Conservation (phyloP, 2,888 invertebrate species). For the Dryomyza anilis region DNA sequence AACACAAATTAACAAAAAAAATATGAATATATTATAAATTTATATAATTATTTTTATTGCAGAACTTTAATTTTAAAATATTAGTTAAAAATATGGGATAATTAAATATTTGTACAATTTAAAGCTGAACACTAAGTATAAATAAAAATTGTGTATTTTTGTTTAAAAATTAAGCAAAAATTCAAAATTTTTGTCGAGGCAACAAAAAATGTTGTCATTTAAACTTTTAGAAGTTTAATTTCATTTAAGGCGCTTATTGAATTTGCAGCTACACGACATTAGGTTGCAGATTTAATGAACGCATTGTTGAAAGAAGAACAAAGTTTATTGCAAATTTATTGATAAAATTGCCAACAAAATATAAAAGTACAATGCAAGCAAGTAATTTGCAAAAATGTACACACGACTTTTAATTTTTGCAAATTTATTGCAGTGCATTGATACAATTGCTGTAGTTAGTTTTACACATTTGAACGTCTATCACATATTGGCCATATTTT, state of each 20-base stretch:
- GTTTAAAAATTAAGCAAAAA: constrained; percentile 2
- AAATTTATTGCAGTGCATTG: background rate
- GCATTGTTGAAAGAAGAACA: background rate
- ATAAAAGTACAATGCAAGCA: background rate
- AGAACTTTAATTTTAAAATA: background rate
- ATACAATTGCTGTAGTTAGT: background rate
- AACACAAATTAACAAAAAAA: background rate
- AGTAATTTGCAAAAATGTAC: background rate
- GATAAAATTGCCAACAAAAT: background rate
- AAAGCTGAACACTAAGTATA: no score
- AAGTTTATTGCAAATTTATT: background rate
- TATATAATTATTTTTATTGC: background rate
- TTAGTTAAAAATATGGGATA: background rate
- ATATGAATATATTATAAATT: background rate
- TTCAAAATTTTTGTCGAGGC: background rate
- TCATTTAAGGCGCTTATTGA: background rate
- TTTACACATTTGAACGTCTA: background rate
- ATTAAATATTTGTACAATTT: background rate
- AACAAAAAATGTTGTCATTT: background rate
- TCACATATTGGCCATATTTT: background rate
- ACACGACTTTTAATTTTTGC: background rate
- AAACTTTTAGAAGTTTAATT: background rate
- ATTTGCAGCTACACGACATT: constrained; percentile 7
- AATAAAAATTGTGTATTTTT: no score
- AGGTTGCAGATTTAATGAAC: constrained; percentile 1